Conservation (phyloP, 2,888 invertebrate genomes). For the Alsophila aescularia region DNA sequence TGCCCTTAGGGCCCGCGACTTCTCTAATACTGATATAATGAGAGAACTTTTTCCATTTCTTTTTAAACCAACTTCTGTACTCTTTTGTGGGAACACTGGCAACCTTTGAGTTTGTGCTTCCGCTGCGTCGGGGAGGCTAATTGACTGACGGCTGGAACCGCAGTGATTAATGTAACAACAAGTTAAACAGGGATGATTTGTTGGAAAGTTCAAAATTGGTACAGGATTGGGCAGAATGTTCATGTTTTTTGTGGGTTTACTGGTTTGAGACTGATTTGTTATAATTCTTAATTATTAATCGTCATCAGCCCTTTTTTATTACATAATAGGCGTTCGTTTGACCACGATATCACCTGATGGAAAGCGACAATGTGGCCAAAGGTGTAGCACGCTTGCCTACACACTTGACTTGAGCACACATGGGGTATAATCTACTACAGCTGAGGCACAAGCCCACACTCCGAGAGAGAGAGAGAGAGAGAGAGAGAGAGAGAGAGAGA, state of each 20-base stretch:
- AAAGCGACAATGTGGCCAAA: no score
- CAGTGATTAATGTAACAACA: constrained; percentile 20
- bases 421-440: no score
- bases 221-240: not conserved
- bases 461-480: no score
- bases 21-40: constrained; percentile 75
- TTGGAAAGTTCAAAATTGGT: not conserved
- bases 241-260: not conserved
- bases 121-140: constrained; percentile 42
- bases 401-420: no score
- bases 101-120: constrained; percentile 47
- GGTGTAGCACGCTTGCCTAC: no score
- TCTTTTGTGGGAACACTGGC: constrained; percentile 35
- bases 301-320: no score
- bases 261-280: no score
- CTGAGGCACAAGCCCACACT: no score
- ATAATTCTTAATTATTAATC: no score
- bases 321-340: no score
- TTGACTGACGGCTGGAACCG: constrained; percentile 37
- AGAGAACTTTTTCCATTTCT: constrained; percentile 76
- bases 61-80: constrained; percentile 59
- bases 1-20: constrained; percentile 32
- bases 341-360: no score
- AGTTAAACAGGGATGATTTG: constrained; percentile 15
- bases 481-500: no score